Evolutionary conservation across 2,888 invertebrate species (phyloP), one percentile per base, ranked within the genome.

Genomic region (Callinectes sapidus): DNA sequence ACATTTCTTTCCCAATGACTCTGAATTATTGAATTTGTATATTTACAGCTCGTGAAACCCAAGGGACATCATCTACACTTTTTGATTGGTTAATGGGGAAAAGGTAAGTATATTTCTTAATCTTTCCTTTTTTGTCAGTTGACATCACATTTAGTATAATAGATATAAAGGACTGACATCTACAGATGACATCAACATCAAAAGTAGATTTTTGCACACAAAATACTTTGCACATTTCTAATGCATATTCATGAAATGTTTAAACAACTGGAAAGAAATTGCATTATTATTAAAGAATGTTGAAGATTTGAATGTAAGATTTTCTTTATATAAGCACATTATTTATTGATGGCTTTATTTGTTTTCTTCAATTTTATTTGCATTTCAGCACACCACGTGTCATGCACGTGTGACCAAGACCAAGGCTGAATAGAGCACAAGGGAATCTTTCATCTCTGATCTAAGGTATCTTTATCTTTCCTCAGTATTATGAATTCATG

Each of bases 41-140:
- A 71, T 42, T 42, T 32, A 55, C 90, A 93, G 93, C 93, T 90
- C 93, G 94, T 71, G 94, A 94, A 90, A 92, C 91, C 54, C 94
- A 94, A 54, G 94, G 94, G 42, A 94, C 94, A 0, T 94, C 94
- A n/a, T 92, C 94, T 35, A 92, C 92, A 35, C 92, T 94, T 32
- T 93, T 94, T 48, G 92, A 94, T 91, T 94, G 94, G 94, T 90
- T 94, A 14, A 87, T 94, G 92, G 94, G 94, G 39, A 93, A 93
- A 86, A 93, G 93, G 93, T 93, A 39, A 89, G 93, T 77, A 10
- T 39, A 35, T 48, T 14, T 42, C 13, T 71, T n/a, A 71, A 8
- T 28, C 28, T 71, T n/a, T 71, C 71, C 10, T n/a, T 10, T 71
- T 13, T 0, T 71, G 71, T 71, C 71, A 71, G 28, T 23, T 71